Percentiles rank a stretch among this genome's conserved stretches.
Evolutionary conservation across 1,140 invertebrate genomes (phyloP).

Genomic region (Brachionus koreanus): DNA sequence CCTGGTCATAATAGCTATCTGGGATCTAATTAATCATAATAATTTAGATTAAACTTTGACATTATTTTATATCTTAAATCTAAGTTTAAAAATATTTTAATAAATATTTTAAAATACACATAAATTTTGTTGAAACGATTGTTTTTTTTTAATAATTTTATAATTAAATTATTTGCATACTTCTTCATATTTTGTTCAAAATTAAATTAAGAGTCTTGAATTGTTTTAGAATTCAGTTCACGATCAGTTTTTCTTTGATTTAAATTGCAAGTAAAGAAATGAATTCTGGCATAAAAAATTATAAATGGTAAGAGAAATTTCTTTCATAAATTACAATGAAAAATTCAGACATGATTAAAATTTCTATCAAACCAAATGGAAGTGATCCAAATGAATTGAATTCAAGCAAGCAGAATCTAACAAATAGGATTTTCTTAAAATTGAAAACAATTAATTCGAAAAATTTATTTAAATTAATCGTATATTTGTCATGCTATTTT

Average conservation of each 20-base stretch:
- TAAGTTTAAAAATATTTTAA: background rate
- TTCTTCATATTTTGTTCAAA: background rate
- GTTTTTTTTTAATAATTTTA: no score
- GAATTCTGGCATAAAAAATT: background rate
- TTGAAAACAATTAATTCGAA: background rate
- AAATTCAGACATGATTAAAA: background rate
- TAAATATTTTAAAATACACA: background rate
- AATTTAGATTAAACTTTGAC: background rate
- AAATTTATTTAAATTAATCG: background rate
- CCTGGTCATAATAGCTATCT: slow-evolving; percentile 1
- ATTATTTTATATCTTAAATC: background rate
- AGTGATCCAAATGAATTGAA: background rate
- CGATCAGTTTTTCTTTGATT: background rate
- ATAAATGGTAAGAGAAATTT: background rate
- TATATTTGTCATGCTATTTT: background rate
- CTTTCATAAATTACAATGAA: background rate
- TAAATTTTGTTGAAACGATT: background rate
- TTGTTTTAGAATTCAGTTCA: background rate
- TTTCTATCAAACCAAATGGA: background rate
- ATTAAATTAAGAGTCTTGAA: background rate
- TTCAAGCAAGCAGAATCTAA: background rate
- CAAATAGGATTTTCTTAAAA: background rate
- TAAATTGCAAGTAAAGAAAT: background rate
- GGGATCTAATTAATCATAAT: background rate
- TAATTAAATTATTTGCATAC: background rate